phyloP scores from a whole-genome alignment of 2,113 vertebrate genomes.

The Calypte anna region DNA sequence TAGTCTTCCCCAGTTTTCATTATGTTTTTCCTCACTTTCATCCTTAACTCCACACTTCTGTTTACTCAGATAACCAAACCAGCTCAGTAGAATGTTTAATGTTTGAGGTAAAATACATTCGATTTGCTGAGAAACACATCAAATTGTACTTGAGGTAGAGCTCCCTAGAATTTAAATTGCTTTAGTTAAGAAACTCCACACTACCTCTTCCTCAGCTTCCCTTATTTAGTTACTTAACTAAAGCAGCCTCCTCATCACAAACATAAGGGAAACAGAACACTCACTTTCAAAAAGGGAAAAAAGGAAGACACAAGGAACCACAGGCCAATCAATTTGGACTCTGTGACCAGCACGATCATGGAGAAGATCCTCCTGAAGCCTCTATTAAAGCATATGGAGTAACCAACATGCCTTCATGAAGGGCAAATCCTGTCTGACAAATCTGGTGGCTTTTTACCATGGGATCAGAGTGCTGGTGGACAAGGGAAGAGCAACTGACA shows the following conservation, averaged over 20 bases:
- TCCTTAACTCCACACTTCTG: not conserved
- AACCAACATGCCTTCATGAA: no score
- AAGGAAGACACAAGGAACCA: no score
- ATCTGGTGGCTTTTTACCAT: no score
- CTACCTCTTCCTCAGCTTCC: not conserved
- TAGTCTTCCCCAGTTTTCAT: not conserved
- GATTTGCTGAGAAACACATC: not conserved
- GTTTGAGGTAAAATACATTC: not conserved
- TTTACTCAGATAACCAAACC: not conserved
- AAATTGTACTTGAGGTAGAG: not conserved
- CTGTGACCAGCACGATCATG: no score
- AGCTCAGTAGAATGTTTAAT: not conserved
- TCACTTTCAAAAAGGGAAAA: no score
- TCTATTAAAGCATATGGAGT: no score
- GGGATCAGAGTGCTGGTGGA: no score
- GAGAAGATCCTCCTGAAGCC: no score
- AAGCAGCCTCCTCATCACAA: not conserved
- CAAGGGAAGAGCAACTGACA: no score
- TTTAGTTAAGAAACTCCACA: not conserved
- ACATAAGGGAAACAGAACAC: no score
- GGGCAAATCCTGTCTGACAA: no score
- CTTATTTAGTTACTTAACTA: not conserved
- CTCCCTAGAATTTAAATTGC: not conserved
- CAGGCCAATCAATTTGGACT: no score
- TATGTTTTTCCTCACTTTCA: not conserved